Evolutionary conservation across 2,888 invertebrate species (phyloP).

Genomic region (Spilosoma lubricipeda): DNA sequence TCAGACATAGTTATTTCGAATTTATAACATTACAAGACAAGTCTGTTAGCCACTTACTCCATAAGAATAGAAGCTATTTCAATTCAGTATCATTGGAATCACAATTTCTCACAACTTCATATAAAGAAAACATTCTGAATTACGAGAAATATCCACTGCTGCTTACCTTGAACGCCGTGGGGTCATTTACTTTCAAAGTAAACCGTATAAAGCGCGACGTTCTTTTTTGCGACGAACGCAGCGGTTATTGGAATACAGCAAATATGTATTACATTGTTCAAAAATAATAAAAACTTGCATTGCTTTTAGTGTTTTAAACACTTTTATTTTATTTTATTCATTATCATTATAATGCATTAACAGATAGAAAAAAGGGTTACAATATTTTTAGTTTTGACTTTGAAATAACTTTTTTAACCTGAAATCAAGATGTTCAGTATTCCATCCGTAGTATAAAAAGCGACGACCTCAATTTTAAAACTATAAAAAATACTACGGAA

Average conservation of each 20-base stretch:
- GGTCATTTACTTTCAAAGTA: slow-evolving; percentile 14
- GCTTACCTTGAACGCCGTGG: slow-evolving; percentile 9
- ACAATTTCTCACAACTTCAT: slow-evolving; percentile 6
- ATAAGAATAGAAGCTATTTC: neutral
- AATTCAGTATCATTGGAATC: neutral
- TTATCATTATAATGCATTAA: no score
- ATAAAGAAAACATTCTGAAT: neutral
- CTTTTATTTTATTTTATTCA: no score
- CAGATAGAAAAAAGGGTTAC: no score
- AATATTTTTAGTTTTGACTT: neutral
- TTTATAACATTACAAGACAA: no score
- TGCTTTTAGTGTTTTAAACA: no score
- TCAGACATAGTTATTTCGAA: no score
- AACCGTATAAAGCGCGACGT: neutral
- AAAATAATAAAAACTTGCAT: no score
- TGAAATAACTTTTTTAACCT: neutral
- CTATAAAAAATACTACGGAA: no score
- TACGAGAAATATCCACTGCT: neutral
- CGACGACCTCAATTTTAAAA: no score
- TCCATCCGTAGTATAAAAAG: neutral
- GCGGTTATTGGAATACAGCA: slow-evolving; percentile 3
- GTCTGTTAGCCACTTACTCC: neutral
- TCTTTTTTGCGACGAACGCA: neutral
- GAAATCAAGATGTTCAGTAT: neutral
- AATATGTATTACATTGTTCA: no score